A percentile compares a stretch with the other conserved stretches of the same genome.
These are phyloP conservation scores for Clitarchus hookeri DNA, from an alignment of 2,888 invertebrate genomes.

Conservation along the genomic window DNA sequence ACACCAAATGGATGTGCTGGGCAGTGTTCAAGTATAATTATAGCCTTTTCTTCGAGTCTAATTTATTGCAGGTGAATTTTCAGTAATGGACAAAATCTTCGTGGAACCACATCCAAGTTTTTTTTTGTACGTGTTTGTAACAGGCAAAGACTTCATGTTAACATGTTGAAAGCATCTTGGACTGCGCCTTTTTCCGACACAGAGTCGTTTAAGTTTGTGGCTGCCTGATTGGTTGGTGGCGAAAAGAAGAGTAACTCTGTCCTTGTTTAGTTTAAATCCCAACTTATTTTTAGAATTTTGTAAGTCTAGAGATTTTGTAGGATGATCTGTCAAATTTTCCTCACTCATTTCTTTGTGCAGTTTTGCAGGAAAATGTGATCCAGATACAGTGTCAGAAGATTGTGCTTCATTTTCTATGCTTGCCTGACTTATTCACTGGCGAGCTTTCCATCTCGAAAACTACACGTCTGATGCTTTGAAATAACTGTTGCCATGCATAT, in stretches of 20 bases:
- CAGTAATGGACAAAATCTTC: not conserved
- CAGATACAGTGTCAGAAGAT: not conserved
- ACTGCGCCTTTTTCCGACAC: not conserved
- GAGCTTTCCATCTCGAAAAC: not conserved
- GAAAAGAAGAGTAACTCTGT: not conserved
- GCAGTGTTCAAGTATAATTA: not conserved
- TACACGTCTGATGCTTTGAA: not conserved
- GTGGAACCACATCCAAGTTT: not conserved
- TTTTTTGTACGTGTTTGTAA: not conserved
- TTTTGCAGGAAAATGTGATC: not conserved
- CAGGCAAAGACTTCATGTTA: not conserved
- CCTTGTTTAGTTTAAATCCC: not conserved
- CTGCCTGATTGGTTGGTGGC: not conserved
- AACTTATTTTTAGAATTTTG: not conserved
- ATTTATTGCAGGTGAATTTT: not conserved
- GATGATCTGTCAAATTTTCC: not conserved
- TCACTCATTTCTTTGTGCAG: not conserved
- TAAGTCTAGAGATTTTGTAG: not conserved
- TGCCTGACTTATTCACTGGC: not conserved
- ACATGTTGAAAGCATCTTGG: not conserved
- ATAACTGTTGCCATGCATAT: not conserved
- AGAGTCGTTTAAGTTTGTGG: not conserved
- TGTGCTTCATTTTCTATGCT: not conserved
- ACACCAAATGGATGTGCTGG: not conserved
- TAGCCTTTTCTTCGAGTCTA: not conserved